Base-by-base conservation (phyloP, 2,797 vertebrate species). In the Parauchenoglanis ngamensis region DNA sequence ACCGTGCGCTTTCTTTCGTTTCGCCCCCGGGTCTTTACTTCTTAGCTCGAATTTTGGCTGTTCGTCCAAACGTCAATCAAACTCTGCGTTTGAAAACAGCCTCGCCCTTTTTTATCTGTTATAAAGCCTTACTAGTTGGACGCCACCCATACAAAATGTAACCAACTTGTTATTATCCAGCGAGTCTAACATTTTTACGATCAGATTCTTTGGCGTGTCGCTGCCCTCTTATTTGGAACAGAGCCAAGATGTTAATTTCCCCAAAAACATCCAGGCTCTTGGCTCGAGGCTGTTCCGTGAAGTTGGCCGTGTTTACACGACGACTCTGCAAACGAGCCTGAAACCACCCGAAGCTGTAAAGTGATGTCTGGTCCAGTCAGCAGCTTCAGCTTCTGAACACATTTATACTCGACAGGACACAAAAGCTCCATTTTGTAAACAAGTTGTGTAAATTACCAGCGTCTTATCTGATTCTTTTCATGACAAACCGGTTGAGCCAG, bases 51-150 rank as follows among this genome's bases (percentile, higher is more conserved):
- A 86, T 61, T 81, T 54, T 78, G 90, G 87, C 86, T 54, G 19
- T 4, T 11, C 4, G 83, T 72, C 89, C 10, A 88, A 35, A 78
- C 68, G 87, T 85, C 89, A 86, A 11, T 90, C 89, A 63, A 54
- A 89, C 21, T 31, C 40, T 21, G 63, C 49, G 56, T 87, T 75
- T 44, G 67, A 88, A 90, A 88, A 46, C 35, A 31, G 21, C 68
- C 85, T 35, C 11, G 2, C 49, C 40, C 19, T 61, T 28, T 49
- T n/a, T 40, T 56, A 63, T 63, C 44, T 76, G 56, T n/a, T 46
- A 15, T 46, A 63, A 63, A 63, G 10, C 28, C 0, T 54, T 44
- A 13, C 75, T 68, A n/a, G 8, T 54, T 49, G 40, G 19, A 76
- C 17, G 15, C 70, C 73, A 46, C 31, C 28, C 59, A 80, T 86